Conservation (phyloP, 2,797 vertebrate species). For the Rallus crepitans region DNA sequence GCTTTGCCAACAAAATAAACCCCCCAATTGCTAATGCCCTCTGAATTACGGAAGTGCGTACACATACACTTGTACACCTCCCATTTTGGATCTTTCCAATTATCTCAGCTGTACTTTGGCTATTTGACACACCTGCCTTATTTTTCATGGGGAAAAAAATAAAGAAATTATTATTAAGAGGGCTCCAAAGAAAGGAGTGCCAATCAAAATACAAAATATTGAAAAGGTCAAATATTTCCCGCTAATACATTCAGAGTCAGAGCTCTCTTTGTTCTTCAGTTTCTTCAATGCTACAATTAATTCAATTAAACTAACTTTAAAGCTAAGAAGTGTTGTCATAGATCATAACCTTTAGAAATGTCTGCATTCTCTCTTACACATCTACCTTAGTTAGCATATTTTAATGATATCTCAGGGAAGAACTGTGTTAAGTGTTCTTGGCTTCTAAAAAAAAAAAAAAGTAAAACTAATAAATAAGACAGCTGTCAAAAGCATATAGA, state of each 20-base stretch:
- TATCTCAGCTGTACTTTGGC: conserved; percentile 23
- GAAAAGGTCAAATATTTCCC: conserved; percentile 75
- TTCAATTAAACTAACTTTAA: conserved; percentile 74
- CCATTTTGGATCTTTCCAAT: neutral
- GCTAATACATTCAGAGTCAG: conserved; percentile 58
- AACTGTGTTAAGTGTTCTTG: conserved; percentile 25
- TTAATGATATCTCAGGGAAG: conserved; percentile 67
- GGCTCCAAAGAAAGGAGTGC: conserved; percentile 22
- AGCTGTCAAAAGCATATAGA: conserved; percentile 1
- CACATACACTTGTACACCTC: neutral
- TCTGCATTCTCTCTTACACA: conserved; percentile 28
- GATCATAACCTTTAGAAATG: conserved; percentile 74
- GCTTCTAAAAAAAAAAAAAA: neutral
- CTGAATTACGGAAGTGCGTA: neutral
- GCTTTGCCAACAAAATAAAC: neutral
- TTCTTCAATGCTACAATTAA: conserved; percentile 71
- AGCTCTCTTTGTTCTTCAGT: conserved; percentile 62
- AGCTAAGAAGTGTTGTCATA: conserved; percentile 60
- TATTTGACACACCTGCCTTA: conserved; percentile 12
- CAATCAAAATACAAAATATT: conserved; percentile 64
- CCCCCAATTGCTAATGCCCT: neutral
- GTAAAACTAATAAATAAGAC: neutral
- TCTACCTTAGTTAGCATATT: conserved; percentile 76
- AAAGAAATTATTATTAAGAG: conserved; percentile 20
- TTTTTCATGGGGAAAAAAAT: neutral